phyloP scores from a whole-genome alignment of 2,113 vertebrate species.

The Archocentrus centrarchus region DNA sequence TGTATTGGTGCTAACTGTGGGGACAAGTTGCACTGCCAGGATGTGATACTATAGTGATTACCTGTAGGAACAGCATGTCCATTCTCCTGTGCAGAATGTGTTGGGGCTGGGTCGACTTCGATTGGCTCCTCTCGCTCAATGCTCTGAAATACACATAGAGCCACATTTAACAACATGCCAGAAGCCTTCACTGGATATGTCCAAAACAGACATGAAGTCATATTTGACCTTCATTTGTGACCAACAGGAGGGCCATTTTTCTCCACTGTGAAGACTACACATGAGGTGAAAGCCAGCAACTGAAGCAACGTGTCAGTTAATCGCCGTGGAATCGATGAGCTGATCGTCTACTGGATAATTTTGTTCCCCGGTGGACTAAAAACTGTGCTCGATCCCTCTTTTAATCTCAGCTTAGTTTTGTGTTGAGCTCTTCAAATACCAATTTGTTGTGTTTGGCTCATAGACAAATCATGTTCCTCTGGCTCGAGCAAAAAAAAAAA shows the following conservation, averaged over 20 bases:
- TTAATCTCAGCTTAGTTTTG: not conserved
- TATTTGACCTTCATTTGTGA: constrained; percentile 20
- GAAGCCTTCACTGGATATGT: not conserved
- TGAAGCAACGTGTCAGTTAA: not conserved
- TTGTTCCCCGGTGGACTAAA: not conserved
- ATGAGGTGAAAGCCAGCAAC: not conserved
- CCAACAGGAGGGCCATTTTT: constrained; percentile 1
- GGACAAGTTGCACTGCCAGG: not conserved
- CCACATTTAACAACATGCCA: not conserved
- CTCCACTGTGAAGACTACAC: not conserved
- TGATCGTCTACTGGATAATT: not conserved
- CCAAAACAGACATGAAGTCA: constrained; percentile 25
- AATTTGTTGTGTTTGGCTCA: constrained; percentile 39
- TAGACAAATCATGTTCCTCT: constrained; percentile 17
- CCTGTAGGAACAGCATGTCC: constrained; percentile 75
- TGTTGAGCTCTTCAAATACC: constrained; percentile 16
- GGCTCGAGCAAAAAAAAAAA: constrained; percentile 15
- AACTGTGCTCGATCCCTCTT: not conserved
- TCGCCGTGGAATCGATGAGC: not conserved
- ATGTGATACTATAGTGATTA: constrained; percentile 34
- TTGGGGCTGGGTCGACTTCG: constrained; percentile 74
- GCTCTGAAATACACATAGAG: constrained; percentile 71
- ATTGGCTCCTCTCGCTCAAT: constrained; percentile 82
- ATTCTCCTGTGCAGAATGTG: constrained; percentile 68
- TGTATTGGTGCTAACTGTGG: not conserved